Percentiles rank a stretch among this genome's conserved stretches.
Conservation (phyloP, 2,888 invertebrate species). For the Caenorhabditis angaria region DNA sequence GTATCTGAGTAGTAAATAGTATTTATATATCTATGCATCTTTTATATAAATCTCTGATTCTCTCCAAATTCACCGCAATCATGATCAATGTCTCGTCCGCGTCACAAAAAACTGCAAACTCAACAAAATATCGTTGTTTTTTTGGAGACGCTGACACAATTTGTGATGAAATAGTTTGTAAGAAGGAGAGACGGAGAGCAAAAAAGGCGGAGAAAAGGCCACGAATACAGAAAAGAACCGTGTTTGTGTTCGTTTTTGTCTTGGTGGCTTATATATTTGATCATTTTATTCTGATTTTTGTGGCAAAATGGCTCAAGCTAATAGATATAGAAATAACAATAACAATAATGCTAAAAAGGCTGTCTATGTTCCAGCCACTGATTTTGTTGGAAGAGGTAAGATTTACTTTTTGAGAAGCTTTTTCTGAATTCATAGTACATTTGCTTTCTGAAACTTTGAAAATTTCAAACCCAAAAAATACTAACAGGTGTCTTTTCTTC, state of each 20-base stretch:
- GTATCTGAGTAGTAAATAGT: background rate
- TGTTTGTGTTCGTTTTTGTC: conserved; percentile 22
- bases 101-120: conserved; percentile 41
- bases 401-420: too few relatives aligned
- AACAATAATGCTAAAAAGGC: conserved; percentile 42
- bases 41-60: background rate
- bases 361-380: conserved; percentile 64
- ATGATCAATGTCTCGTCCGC: conserved; percentile 7
- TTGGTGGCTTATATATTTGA: conserved; percentile 24
- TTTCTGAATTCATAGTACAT: too few relatives aligned
- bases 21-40: background rate
- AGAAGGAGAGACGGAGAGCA: conserved; percentile 37
- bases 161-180: conserved; percentile 28
- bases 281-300: conserved; percentile 22
- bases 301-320: conserved; percentile 55
- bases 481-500: conserved; percentile 8
- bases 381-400: conserved; percentile 67
- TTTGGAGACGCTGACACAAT: conserved; percentile 9
- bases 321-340: conserved; percentile 22
- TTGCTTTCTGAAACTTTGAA: background rate
- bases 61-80: background rate
- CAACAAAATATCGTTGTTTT: conserved; percentile 12
- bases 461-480: background rate
- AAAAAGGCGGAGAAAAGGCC: conserved; percentile 21
- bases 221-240: conserved; percentile 18